Evolutionary conservation across 2,113 vertebrate genomes (phyloP).

Genomic region (Psittacara wagleri): DNA sequence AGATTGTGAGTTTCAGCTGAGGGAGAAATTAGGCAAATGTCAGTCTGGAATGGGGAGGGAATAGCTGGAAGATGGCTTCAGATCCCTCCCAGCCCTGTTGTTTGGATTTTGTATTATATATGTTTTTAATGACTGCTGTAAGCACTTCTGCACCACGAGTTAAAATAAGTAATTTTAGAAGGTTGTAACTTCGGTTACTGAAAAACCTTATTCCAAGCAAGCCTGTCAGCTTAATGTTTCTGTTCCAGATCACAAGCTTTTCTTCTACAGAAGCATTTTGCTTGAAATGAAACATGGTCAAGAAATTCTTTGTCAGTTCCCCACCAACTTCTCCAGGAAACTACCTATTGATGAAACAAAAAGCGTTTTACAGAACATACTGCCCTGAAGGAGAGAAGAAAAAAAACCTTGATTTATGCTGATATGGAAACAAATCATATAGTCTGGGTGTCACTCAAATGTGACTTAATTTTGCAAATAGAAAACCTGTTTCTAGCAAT

Average conservation of each 20-base stretch:
- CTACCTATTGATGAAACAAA: background rate
- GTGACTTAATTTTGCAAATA: slow-evolving; percentile 17
- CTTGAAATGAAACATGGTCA: background rate
- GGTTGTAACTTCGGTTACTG: background rate
- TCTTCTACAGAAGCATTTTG: background rate
- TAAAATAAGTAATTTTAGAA: background rate
- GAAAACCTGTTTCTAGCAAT: background rate
- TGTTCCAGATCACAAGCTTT: fast-evolving
- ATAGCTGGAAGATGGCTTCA: background rate
- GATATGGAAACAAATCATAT: background rate
- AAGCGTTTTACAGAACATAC: background rate
- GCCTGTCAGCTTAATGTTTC: background rate
- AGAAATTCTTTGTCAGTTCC: background rate
- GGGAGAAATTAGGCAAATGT: background rate
- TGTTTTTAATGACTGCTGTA: background rate
- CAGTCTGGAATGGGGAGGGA: background rate
- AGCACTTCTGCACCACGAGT: background rate
- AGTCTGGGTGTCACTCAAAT: background rate
- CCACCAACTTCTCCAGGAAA: background rate
- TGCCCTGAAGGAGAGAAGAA: background rate
- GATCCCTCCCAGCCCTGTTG: background rate
- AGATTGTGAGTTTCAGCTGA: background rate
- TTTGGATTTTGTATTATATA: background rate
- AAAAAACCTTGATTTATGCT: background rate
- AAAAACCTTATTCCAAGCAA: background rate